Percentiles rank a stretch among this genome's conserved stretches.
phyloP scores from a whole-genome alignment of 2,113 vertebrate genomes.

The Rana temporaria region DNA sequence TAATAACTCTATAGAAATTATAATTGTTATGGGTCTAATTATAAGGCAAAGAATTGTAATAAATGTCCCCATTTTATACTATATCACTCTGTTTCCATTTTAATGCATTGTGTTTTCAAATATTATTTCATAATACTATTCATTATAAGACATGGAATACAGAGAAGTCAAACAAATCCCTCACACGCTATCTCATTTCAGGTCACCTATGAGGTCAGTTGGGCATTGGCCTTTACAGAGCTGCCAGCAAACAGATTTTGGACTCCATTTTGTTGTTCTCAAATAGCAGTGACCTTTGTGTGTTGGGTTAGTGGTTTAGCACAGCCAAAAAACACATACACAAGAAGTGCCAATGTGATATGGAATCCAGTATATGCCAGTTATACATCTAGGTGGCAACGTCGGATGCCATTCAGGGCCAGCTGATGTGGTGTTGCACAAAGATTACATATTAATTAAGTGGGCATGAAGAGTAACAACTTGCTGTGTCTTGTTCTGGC shows the following conservation, averaged over 20 bases:
- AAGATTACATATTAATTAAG: too few relatives aligned
- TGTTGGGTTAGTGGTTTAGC: neutral
- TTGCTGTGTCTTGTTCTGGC: too few relatives aligned
- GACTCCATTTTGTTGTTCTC: conserved; percentile 27
- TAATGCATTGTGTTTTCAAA: too few relatives aligned
- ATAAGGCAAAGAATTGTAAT: too few relatives aligned
- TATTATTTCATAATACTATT: too few relatives aligned
- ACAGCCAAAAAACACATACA: conserved; percentile 30
- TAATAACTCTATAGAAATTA: too few relatives aligned
- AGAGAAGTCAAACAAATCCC: neutral
- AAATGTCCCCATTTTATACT: too few relatives aligned
- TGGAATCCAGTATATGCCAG: neutral
- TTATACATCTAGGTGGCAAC: neutral
- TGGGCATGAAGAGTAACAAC: too few relatives aligned
- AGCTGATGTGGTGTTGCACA: neutral
- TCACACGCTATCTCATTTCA: neutral
- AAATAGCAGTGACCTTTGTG: conserved; percentile 44
- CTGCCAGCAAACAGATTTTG: conserved; percentile 37
- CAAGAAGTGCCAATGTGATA: conserved; percentile 17
- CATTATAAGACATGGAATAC: neutral
- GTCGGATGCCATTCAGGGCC: neutral
- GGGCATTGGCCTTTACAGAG: neutral
- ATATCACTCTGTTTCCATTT: too few relatives aligned
- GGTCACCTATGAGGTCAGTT: conserved; percentile 13
- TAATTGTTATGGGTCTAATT: too few relatives aligned